Conservation (phyloP, 2,888 invertebrate species). For the Andrena camellia region DNA sequence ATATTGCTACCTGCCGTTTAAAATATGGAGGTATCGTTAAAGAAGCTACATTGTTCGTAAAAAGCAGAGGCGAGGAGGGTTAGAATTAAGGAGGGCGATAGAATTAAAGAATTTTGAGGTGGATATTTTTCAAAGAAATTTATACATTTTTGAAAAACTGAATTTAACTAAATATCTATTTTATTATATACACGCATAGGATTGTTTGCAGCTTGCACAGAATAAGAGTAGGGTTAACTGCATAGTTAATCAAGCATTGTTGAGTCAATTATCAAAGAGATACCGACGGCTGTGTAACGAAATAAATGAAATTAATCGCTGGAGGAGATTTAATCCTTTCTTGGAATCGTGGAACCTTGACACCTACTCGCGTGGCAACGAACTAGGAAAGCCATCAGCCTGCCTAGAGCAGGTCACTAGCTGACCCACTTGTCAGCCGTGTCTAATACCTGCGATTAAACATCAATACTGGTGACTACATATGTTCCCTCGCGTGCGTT, state of each 20-base stretch:
- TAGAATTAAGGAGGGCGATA: too few relatives aligned
- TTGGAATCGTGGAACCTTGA: slow-evolving; percentile 37
- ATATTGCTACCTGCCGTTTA: too few relatives aligned
- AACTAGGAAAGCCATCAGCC: slow-evolving; percentile 45
- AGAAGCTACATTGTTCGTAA: too few relatives aligned
- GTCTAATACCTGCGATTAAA: slow-evolving; percentile 36
- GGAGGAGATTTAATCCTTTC: neutral
- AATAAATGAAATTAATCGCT: slow-evolving; percentile 3
- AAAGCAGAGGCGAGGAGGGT: too few relatives aligned
- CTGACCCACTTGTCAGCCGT: slow-evolving; percentile 41
- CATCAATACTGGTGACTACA: slow-evolving; percentile 19
- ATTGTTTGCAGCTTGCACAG: neutral
- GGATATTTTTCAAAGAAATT: too few relatives aligned
- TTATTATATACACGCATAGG: neutral
- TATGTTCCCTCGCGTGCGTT: slow-evolving; percentile 23
- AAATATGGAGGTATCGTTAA: too few relatives aligned
- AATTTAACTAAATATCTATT: neutral
- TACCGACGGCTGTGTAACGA: neutral
- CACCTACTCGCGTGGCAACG: slow-evolving; percentile 34
- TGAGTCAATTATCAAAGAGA: neutral
- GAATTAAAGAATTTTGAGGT: too few relatives aligned
- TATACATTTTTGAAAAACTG: too few relatives aligned
- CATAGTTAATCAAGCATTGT: neutral
- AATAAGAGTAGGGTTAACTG: neutral
- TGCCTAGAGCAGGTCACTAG: too few relatives aligned